Conservation (phyloP, 2,888 invertebrate genomes). For the Hyposoter dolosus region DNA sequence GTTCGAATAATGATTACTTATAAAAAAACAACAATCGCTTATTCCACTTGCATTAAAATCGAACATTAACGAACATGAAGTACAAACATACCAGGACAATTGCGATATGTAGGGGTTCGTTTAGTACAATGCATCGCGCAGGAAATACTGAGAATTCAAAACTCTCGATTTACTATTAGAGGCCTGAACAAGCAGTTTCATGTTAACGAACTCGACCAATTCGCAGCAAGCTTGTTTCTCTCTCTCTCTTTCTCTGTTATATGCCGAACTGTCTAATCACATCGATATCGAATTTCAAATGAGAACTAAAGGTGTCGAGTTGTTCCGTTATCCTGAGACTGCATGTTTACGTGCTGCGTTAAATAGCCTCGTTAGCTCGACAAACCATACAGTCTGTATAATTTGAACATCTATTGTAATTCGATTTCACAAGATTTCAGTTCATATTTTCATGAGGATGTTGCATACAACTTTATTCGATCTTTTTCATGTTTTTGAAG, state of each 20-base stretch:
- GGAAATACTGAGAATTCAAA: slow-evolving; percentile 10
- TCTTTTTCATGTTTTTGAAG: background rate
- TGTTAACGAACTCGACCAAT: slow-evolving; percentile 1
- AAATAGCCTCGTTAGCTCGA: slow-evolving; percentile 8
- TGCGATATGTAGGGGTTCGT: background rate
- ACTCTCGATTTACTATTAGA: slow-evolving; percentile 30
- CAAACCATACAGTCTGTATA: background rate
- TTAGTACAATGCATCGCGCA: background rate
- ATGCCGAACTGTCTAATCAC: background rate
- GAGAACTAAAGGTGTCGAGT: slow-evolving; percentile 30
- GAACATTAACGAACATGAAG: background rate
- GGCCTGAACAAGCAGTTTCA: slow-evolving; percentile 38
- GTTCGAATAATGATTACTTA: too few relatives aligned
- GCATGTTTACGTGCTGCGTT: background rate
- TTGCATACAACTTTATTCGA: background rate
- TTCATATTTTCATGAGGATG: background rate
- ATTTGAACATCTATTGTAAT: background rate
- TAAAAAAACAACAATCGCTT: background rate
- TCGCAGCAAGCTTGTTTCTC: slow-evolving; percentile 1
- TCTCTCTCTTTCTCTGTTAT: slow-evolving; percentile 19
- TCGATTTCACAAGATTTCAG: background rate
- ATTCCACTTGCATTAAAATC: background rate
- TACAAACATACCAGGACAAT: background rate
- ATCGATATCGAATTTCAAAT: slow-evolving; percentile 32
- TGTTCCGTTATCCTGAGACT: background rate